Percentiles rank a stretch among this genome's conserved stretches.
phyloP scores from a whole-genome alignment of 2,113 vertebrate genomes.

The Turnix velox region DNA sequence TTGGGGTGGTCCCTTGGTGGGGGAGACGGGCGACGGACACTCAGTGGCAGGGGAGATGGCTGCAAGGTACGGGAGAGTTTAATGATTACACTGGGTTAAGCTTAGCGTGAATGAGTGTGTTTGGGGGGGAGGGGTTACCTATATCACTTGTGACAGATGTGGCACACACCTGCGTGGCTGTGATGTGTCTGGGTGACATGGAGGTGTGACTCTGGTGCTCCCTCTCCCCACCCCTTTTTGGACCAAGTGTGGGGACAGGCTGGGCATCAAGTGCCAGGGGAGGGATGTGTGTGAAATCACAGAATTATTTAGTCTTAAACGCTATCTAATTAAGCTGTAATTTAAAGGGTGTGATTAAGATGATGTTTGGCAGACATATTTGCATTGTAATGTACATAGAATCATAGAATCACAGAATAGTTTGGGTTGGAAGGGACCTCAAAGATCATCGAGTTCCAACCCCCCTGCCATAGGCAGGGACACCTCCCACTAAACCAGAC shows the following conservation, averaged over 20 bases:
- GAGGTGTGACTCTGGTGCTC: fast-evolving
- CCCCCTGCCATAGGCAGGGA: no score
- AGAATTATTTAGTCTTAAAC: background rate
- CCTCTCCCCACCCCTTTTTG: fast-evolving
- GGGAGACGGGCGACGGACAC: no score
- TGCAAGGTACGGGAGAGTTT: background rate
- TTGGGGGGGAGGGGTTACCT: background rate
- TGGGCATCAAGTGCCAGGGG: fast-evolving
- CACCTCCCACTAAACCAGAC: no score
- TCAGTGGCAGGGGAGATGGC: background rate
- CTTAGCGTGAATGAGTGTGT: fast-evolving
- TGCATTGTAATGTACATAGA: fast-evolving
- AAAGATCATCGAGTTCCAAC: no score
- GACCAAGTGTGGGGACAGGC: background rate
- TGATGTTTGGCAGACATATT: background rate
- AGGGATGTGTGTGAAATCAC: fast-evolving
- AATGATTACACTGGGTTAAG: background rate
- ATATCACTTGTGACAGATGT: background rate
- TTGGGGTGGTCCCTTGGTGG: no score
- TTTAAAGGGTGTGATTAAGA: background rate
- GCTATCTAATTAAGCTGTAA: background rate
- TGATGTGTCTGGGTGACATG: background rate
- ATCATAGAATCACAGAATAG: no score
- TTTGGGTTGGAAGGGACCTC: no score
- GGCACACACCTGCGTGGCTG: fast-evolving